Evolutionary conservation across 64 coral and sea anemone genomes (phyloP), one percentile per base, ranked within the genome.

Genomic region (Montipora efflorescens): DNA sequence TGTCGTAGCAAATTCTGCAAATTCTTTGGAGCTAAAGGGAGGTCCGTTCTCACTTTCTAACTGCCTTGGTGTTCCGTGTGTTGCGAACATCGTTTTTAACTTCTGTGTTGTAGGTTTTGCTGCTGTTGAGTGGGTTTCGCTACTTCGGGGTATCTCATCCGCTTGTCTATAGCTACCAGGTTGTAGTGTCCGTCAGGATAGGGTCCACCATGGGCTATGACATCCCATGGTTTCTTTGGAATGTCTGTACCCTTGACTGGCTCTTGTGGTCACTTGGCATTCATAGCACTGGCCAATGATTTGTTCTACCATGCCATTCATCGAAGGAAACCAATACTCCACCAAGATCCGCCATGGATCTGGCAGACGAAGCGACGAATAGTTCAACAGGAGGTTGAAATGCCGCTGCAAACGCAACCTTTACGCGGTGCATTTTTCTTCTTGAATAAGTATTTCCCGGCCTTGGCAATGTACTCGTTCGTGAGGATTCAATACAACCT

Each of bases 171-270:
- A 12, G 76, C 74, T 48, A 90, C 74, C 19, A 78, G 48, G 14
- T 90, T 74, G 25, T 90, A 90, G 14, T 90, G 88, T 4, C 74
- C 52, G 57, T 90, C 88, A 52, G 88, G 88, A n/a, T 78, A 90
- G 8, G 88, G 88, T 79, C 75, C 88, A 1, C 75, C 47, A 62
- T 78, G 79, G 76, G 74, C 16, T 44, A 78, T 78, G 5, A 67
- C 46, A 13, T 90, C 73, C 88, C 88, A 78, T 6, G 88, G 88
- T 78, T 79, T 49, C 16, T 76, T 90, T 62, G 88, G 74, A 19
- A 79, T 90, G 48, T 67, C 57, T 2, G 68, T 53, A 55, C 28
- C 49, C 21, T 78, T 78, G 50, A 78, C 19, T 43, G 74, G 88
- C 79, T 90, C 74, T 59, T 78, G 68, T 71, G 22, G 46, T 77